A percentile compares a stretch with the other conserved stretches of the same genome.
Conservation (phyloP, 2,113 vertebrate genomes). For the Zosterops japonicus region DNA sequence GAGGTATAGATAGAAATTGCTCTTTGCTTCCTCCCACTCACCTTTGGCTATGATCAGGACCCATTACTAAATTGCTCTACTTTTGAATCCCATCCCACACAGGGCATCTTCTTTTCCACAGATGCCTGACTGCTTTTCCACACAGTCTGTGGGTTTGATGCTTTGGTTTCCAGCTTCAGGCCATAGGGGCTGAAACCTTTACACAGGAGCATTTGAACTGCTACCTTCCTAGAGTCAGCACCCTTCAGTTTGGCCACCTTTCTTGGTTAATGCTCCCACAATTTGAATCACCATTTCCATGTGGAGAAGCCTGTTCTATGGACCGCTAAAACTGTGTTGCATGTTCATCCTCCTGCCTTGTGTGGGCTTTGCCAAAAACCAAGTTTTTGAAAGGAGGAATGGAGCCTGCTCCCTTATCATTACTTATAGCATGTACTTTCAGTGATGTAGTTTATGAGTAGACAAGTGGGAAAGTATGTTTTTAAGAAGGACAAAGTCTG, state of each 20-base stretch:
- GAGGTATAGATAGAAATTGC: not conserved
- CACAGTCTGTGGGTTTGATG: not conserved
- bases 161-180: not conserved
- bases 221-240: not conserved
- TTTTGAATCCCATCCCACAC: not conserved
- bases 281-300: not conserved
- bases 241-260: not conserved
- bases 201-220: not conserved
- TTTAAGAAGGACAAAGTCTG: not conserved
- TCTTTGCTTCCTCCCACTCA: not conserved
- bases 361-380: not conserved
- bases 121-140: not conserved
- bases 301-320: not conserved
- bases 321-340: not conserved
- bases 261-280: not conserved
- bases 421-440: not conserved
- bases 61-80: not conserved
- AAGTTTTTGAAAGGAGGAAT: not conserved
- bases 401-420: accelerated
- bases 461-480: not conserved
- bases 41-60: not conserved
- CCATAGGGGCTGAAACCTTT: not conserved
- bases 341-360: not conserved
- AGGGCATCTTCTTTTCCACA: not conserved
- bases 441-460: not conserved